These are phyloP conservation scores for Latrodectus elegans DNA, from an alignment of 2,888 invertebrate species.

Conservation along the genomic window DNA sequence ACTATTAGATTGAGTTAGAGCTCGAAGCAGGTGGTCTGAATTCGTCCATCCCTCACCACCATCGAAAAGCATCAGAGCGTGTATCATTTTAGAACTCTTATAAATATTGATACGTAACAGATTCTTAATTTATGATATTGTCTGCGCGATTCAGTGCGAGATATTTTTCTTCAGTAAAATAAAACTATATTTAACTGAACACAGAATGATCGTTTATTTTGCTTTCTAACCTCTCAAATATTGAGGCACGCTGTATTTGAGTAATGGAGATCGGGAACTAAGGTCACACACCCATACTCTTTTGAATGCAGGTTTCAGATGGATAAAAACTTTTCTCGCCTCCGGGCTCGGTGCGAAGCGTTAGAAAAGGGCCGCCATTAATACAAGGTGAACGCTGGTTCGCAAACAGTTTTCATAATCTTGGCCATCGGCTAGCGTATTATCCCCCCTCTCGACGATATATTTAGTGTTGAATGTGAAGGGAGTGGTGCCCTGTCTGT, in stretches of 20 bases:
- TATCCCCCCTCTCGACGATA: conserved; percentile 35
- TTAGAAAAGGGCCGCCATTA: conserved; percentile 46
- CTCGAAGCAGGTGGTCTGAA: conserved; percentile 58
- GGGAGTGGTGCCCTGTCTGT: conserved; percentile 37
- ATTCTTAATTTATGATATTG: conserved; percentile 29
- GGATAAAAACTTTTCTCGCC: conserved; percentile 42
- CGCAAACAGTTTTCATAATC: conserved; percentile 34
- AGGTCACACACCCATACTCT: conserved; percentile 40
- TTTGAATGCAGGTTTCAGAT: conserved; percentile 58
- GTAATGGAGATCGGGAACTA: conserved; percentile 46
- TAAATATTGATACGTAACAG: conserved; percentile 23
- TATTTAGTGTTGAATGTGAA: conserved; percentile 22
- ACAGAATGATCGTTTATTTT: conserved; percentile 33
- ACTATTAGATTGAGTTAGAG: conserved; percentile 29
- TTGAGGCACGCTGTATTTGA: conserved; percentile 47
- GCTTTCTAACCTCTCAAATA: conserved; percentile 55
- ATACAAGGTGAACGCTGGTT: conserved; percentile 58
- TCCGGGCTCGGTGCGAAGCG: conserved; percentile 25
- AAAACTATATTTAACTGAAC: conserved; percentile 45
- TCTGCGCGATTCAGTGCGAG: neutral
- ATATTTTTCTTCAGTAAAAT: conserved; percentile 4
- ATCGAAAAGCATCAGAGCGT: conserved; percentile 24
- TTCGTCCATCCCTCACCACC: conserved; percentile 9
- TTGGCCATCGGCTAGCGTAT: conserved; percentile 44
- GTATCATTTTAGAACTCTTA: conserved; percentile 38